Base-by-base conservation (phyloP, 1,140 invertebrate species). In the Latrodectus geometricus region DNA sequence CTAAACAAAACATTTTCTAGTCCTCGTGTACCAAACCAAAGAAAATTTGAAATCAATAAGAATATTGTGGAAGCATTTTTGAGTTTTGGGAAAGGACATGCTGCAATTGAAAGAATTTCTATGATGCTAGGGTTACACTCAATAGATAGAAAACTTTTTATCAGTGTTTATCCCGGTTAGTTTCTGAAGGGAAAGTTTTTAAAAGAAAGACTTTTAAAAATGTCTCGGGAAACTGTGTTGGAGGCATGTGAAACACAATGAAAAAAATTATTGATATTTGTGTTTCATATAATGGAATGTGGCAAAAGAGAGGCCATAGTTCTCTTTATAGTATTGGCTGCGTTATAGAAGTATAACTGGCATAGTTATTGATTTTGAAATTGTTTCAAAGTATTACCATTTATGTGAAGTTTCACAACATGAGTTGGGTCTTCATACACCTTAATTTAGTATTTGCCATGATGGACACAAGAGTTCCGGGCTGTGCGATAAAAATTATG, bases 211-310 rank as follows among this genome's bases (percentile, higher is more conserved):
- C n/a, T n/a, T n/a, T n/a, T n/a, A n/a, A n/a, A n/a, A n/a, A n/a
- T 35, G 35, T 35, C 2, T 3, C 5, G 35, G 35, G 35, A 35
- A 35, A 35, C 35, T 3, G 35, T 35, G 35, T 35, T 35, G 5
- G 35, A 35, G 35, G 35, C 35, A 35, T 61, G 54, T 14, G 8
- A 61, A 61, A 61, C 54, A 61, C 8, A 14, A 17, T 61, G 3
- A 8, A 61, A 61, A 61, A 17, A 14, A 61, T 69, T 7, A 69
- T 69, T 15, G 20, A 69, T 69, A n/a, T 69, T 69, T 15, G 68
- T 81, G 88, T 88, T 14, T 54, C 50, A 0, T 88, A 73, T 78
- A 86, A 88, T 68, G 88, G 88, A 1, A 87, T 86, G n/a, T 88
- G 88, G 86, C 85, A 87, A 5, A 82, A 79, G 54, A 54, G 80